phyloP scores from a whole-genome alignment of 35 echinoderm and acorn worm species.

The Ophioderma brevispina region DNA sequence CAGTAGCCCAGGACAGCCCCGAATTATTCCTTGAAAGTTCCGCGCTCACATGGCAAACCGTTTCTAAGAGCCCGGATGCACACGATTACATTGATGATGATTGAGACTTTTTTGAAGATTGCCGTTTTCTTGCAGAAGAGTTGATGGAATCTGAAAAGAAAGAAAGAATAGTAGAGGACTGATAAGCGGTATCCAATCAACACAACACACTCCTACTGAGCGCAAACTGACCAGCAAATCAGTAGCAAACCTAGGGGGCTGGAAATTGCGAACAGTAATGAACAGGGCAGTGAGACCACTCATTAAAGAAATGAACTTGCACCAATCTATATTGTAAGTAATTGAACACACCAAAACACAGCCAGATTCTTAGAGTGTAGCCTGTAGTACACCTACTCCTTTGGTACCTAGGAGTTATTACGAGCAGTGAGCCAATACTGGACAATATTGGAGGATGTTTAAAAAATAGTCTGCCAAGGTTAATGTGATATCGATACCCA shows the following conservation, averaged over 20 bases:
- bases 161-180: slow-evolving; percentile 43
- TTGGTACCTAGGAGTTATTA: too few species aligned
- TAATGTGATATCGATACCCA: too few species aligned
- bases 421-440: too few species aligned
- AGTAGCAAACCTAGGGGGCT: background rate
- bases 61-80: slow-evolving; percentile 5
- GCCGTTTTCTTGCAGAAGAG: background rate
- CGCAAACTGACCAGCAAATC: background rate
- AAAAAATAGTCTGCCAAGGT: too few species aligned
- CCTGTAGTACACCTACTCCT: too few species aligned
- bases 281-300: background rate
- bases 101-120: slow-evolving; percentile 8
- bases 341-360: too few species aligned
- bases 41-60: background rate
- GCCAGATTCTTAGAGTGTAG: too few species aligned
- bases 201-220: slow-evolving; percentile 72
- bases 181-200: slow-evolving; percentile 88
- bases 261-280: background rate
- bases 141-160: background rate
- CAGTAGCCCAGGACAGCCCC: background rate
- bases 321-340: too few species aligned
- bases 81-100: slow-evolving; percentile 18
- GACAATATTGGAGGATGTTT: too few species aligned
- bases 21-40: slow-evolving; percentile 8
- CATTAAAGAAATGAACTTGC: too few species aligned